Conservation (phyloP, 2,888 invertebrate genomes). For the Syritta pipiens region DNA sequence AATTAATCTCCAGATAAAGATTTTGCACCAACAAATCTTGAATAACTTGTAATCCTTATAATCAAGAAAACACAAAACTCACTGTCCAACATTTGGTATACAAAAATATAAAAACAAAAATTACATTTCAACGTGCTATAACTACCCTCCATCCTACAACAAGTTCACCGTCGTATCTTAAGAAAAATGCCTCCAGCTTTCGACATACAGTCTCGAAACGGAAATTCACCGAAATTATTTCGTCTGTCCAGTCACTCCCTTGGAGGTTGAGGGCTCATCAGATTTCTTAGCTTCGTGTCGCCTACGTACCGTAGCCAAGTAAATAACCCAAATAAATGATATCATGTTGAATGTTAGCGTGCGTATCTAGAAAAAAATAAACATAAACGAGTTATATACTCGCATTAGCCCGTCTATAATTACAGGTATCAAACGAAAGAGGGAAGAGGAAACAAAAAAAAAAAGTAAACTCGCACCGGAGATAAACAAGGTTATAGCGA, state of each 20-base stretch:
- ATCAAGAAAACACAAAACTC: no score
- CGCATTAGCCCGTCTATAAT: neutral
- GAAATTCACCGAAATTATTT: slow-evolving; percentile 15
- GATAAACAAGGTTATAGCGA: neutral
- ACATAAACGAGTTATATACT: neutral
- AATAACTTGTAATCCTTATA: neutral
- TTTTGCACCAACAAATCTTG: neutral
- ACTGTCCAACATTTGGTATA: neutral
- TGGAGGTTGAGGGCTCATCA: slow-evolving; percentile 54
- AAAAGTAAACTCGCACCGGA: neutral
- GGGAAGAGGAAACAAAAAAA: slow-evolving; percentile 3
- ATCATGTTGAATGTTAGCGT: slow-evolving; percentile 88
- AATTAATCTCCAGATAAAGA: no score
- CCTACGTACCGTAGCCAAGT: slow-evolving; percentile 85
- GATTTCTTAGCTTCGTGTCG: slow-evolving; percentile 77
- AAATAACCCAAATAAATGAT: slow-evolving; percentile 89
- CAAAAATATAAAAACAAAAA: slow-evolving; percentile 27
- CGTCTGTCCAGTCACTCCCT: neutral
- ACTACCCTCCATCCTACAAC: slow-evolving; percentile 8
- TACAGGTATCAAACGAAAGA: slow-evolving; percentile 16
- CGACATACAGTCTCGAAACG: neutral
- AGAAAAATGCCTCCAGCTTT: neutral
- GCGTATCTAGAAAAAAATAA: slow-evolving; percentile 83
- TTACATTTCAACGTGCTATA: neutral
- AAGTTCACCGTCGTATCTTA: slow-evolving; percentile 25